Percentiles rank a stretch among this genome's conserved stretches.
phyloP scores from a whole-genome alignment of 2,888 invertebrate genomes.

The Drosophila mimetica region DNA sequence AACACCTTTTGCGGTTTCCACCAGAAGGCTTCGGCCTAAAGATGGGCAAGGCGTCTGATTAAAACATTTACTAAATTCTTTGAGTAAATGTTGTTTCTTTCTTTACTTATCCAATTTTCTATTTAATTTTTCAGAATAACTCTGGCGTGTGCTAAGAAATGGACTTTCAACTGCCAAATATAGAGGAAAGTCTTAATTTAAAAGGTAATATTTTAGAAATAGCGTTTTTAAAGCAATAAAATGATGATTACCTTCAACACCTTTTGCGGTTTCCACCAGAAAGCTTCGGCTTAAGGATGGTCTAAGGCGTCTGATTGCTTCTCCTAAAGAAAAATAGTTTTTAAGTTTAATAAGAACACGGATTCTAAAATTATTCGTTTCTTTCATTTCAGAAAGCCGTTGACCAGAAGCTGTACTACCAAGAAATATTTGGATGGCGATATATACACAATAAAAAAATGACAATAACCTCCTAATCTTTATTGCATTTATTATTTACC shows the following conservation, averaged over 20 bases:
- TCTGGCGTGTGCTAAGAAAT: not conserved
- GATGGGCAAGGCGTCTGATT: slow-evolving; percentile 84
- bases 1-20: slow-evolving; percentile 85
- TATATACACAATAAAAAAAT: not conserved
- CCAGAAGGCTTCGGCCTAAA: slow-evolving; percentile 82
- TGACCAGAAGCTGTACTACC: not conserved
- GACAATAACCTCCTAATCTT: not conserved
- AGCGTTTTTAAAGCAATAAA: not conserved
- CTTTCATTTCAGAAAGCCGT: not conserved
- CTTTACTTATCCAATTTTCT: not conserved
- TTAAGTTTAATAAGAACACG: not conserved
- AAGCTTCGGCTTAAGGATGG: slow-evolving; percentile 82
- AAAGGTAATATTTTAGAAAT: not conserved
- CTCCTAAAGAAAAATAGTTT: not conserved
- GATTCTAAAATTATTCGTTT: not conserved
- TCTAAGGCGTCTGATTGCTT: slow-evolving; percentile 81
- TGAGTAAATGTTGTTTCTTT: too few species aligned
- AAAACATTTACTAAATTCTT: not conserved
- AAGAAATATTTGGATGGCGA: not conserved
- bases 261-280: slow-evolving; percentile 86
- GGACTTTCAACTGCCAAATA: not conserved
- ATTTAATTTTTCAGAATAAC: slow-evolving; percentile 12
- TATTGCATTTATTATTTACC: not conserved
- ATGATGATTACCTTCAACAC: slow-evolving; percentile 68
- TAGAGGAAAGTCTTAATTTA: not conserved